Evolutionary conservation across 2,888 invertebrate species (phyloP).

Genomic region (Pterostichus niger): DNA sequence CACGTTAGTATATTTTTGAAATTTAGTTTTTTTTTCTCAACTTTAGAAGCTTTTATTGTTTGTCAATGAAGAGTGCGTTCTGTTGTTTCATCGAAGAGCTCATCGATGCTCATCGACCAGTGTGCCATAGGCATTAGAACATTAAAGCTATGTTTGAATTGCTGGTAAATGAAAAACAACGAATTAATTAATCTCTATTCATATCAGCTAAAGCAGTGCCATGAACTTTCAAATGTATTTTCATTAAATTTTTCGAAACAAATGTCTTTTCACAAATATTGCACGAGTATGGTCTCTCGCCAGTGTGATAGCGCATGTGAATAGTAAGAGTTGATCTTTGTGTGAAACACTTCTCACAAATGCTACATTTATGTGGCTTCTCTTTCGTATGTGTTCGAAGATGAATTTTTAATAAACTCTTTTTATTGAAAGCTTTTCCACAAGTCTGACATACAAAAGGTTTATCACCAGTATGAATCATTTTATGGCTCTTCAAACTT

Average conservation of each 20-base stretch:
- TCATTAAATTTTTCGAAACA: constrained; percentile 78
- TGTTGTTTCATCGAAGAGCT: too few species aligned
- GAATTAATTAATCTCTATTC: not conserved
- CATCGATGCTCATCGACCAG: too few species aligned
- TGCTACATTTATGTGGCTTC: constrained; percentile 50
- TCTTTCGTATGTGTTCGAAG: constrained; percentile 49
- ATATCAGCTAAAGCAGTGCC: constrained; percentile 55
- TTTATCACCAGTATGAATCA: constrained; percentile 75
- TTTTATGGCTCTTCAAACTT: constrained; percentile 71
- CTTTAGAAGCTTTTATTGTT: too few species aligned
- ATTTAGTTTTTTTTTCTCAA: too few species aligned
- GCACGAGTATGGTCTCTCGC: constrained; percentile 79
- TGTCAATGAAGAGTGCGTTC: too few species aligned
- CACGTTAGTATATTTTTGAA: too few species aligned
- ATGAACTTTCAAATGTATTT: constrained; percentile 77
- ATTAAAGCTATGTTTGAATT: too few species aligned
- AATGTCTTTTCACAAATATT: constrained; percentile 79
- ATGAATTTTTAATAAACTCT: constrained; percentile 49
- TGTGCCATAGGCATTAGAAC: too few species aligned
- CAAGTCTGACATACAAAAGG: constrained; percentile 69
- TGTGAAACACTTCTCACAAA: constrained; percentile 69
- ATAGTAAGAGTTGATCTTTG: constrained; percentile 78
- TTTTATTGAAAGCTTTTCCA: constrained; percentile 56
- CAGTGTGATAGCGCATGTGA: constrained; percentile 79
- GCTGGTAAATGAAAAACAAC: too few species aligned